Base-by-base conservation (phyloP, 1,140 invertebrate species). In the Saxidomus purpurata region DNA sequence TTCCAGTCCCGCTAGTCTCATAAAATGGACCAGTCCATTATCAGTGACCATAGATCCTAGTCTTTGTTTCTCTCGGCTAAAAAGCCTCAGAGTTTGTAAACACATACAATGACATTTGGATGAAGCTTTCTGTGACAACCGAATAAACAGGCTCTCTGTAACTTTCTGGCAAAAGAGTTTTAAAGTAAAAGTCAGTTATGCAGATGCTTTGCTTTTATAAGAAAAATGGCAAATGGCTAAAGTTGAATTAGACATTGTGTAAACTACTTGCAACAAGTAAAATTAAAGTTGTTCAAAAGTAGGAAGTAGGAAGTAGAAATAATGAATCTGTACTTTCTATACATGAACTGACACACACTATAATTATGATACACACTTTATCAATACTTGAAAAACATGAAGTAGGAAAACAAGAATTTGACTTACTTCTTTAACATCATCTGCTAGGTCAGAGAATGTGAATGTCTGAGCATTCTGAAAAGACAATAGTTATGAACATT, bases 401-500 rank as follows among this genome's bases (percentile, higher is more conserved):
- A 22, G 52, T 59, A 59, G 15, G 52, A 22, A 19, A 22, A 11
- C 3, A 59, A 59, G 19, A 22, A 15, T 22, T 8, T 63, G 17
- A 22, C 67, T 52, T 91, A 95, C 95, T 91, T 94, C 90, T 89
- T 95, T 95, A 6, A 93, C 28, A 59, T 95, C 93, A 85, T 89
- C 87, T 36, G 88, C 93, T 59, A 95, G 49, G 28, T 94, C 93
- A 43, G 94, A 93, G 87, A 95, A 95, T 40, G 91, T 90, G 82
- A 95, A 95, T 15, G 91, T 92, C 85, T 94, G 91, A 25, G 92
- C 94, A 94, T 95, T 94, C 94, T 95, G 92, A 85, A 93, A 93
- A 84, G 77, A 43, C 85, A 84, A 61, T n/a, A n/a, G n/a, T n/a
- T n/a, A n/a, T n/a, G n/a, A n/a, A n/a, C n/a, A n/a, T n/a, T n/a